A percentile compares a stretch with the other conserved stretches of the same genome.
Evolutionary conservation across 2,888 invertebrate genomes (phyloP).

Genomic region (Exephanes ischioxanthus): DNA sequence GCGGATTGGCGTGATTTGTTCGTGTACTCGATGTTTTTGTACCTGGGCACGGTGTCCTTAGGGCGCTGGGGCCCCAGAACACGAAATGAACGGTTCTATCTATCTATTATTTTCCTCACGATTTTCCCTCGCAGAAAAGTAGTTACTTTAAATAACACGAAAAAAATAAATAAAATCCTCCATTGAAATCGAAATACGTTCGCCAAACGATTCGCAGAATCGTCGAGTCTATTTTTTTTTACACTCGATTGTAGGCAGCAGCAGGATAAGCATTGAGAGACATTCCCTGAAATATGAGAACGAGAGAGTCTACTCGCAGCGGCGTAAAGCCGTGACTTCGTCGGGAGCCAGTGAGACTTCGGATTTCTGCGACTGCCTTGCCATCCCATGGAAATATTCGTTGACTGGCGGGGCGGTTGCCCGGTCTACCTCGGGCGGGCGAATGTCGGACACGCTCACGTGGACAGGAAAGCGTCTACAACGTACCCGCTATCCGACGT

Average conservation of each 20-base stretch:
- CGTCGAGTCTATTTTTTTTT: slow-evolving; percentile 11
- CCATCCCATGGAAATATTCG: slow-evolving; percentile 61
- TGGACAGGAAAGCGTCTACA: slow-evolving; percentile 65
- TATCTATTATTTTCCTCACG: no score
- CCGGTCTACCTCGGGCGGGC: slow-evolving; percentile 31
- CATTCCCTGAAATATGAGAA: slow-evolving; percentile 59
- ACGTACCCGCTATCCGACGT: slow-evolving; percentile 34
- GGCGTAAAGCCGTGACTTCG: slow-evolving; percentile 44
- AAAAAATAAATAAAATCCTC: neutral
- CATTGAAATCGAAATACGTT: slow-evolving; percentile 18
- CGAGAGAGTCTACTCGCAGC: slow-evolving; percentile 43
- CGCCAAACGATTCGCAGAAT: slow-evolving; percentile 19
- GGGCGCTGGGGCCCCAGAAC: no score
- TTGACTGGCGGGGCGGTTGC: slow-evolving; percentile 33
- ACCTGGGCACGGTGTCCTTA: no score
- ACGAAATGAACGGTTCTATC: no score
- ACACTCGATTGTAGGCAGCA: neutral
- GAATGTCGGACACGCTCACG: slow-evolving; percentile 66
- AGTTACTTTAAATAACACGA: neutral
- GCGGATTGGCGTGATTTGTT: no score
- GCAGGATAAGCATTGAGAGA: neutral
- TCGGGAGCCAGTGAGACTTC: slow-evolving; percentile 28
- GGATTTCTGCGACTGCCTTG: slow-evolving; percentile 50
- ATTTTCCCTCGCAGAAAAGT: neutral
- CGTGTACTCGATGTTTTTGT: no score